A percentile compares a stretch with the other conserved stretches of the same genome.
Conservation (phyloP, 2,113 vertebrate genomes). For the Crypturellus undulatus region DNA sequence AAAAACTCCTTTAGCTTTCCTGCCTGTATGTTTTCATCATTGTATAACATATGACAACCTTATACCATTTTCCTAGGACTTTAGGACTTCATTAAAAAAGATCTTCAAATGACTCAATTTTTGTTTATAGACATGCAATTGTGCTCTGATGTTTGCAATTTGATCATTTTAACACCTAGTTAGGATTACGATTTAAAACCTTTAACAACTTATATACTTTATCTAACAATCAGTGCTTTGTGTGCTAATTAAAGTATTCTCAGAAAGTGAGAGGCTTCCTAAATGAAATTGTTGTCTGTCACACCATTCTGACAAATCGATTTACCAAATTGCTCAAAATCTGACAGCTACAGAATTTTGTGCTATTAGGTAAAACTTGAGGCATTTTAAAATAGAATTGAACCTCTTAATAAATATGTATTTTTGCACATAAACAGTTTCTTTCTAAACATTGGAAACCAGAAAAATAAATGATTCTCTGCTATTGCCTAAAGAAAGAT, state of each 20-base stretch:
- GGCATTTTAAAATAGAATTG: neutral
- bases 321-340: neutral
- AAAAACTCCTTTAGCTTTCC: conserved; percentile 24
- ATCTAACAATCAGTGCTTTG: neutral
- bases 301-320: neutral
- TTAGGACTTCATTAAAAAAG: conserved; percentile 1
- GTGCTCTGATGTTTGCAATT: conserved; percentile 17
- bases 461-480: neutral
- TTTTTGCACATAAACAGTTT: neutral
- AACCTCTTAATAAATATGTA: neutral
- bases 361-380: neutral
- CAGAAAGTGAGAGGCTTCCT: neutral
- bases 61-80: neutral
- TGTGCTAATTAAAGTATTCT: neutral
- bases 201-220: neutral
- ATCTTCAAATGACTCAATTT: neutral
- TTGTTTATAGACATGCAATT: conserved; percentile 37
- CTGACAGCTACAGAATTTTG: neutral
- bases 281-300: neutral
- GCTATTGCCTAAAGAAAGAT: neutral
- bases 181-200: neutral
- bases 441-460: neutral
- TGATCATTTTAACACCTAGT: conserved; percentile 17
- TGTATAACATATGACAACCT: neutral
- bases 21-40: conserved; percentile 1